Base-by-base conservation (phyloP, 2,888 invertebrate genomes). In the Caenorhabditis angaria region DNA sequence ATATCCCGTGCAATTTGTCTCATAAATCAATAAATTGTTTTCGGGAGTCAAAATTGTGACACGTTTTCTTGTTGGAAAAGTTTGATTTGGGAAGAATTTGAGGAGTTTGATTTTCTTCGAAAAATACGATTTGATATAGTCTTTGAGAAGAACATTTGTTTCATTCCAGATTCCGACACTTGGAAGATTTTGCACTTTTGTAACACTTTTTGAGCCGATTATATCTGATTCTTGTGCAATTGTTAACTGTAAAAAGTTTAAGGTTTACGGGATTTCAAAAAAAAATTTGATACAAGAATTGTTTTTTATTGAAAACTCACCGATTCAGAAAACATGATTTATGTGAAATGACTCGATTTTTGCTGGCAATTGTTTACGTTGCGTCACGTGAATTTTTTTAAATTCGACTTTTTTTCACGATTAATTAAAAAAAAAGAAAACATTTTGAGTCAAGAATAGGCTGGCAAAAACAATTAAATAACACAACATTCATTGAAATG, bases 1-100 rank as follows among this genome's bases (percentile, higher is more conserved):
- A 20, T 56, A 32, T n/a, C 71, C 71, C 22, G 71, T 72, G 41
- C 71, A 72, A 61, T 72, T 72, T 3, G 71, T 67, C 27, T 72
- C 71, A 48, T 72, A 72, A 5, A 72, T 58, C n/a, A 72, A 32
- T 0, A 72, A 50, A 53, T 48, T 29, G 24, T 64, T 63, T 12
- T 58, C 64, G 0, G 66, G 56, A 47, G 66, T 67, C 56, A 72
- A 28, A 28, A 72, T 50, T 10, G 55, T 41, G n/a, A 67, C 67
- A 61, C 71, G 48, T 47, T 72, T 72, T 27, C 71, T 29, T 12
- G 41, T 20, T 25, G 62, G 35, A 28, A 70, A 27, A 25, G 57
- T 53, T 6, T 66, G 57, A 32, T 66, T 65, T 62, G n/a, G n/a
- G n/a, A n/a, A n/a, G n/a, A 62, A 27, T 20, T 61, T 62, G 3